A percentile compares a stretch with the other conserved stretches of the same genome.
Conservation (phyloP, 2,888 invertebrate species). For the Conistra vaccinii region DNA sequence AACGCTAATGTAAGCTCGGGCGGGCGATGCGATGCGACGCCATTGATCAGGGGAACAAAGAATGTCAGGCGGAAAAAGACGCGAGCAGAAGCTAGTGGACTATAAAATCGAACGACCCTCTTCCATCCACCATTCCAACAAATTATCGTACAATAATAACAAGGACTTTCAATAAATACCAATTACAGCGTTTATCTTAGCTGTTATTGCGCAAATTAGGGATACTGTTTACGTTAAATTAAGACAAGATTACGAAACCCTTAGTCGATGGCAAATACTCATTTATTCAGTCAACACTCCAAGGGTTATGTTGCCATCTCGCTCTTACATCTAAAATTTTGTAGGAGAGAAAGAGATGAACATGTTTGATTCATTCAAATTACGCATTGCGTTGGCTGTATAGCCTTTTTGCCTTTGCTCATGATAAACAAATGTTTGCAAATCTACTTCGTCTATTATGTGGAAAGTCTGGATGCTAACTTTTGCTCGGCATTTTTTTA, state of each 20-base stretch:
- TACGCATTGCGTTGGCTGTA: constrained; percentile 56
- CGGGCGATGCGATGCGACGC: no score
- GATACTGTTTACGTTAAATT: constrained; percentile 66
- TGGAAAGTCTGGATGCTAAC: constrained; percentile 13
- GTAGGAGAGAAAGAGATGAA: constrained; percentile 38
- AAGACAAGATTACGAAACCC: constrained; percentile 63
- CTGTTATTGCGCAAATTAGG: constrained; percentile 53
- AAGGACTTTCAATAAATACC: constrained; percentile 28
- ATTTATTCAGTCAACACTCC: constrained; percentile 37
- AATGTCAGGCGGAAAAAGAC: no score
- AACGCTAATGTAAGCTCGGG: no score
- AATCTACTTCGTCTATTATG: constrained; percentile 36
- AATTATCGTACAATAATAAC: background rate
- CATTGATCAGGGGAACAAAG: no score
- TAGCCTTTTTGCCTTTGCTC: constrained; percentile 45
- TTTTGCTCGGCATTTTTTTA: background rate
- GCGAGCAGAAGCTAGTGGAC: background rate
- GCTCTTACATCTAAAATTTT: background rate
- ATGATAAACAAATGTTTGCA: constrained; percentile 47
- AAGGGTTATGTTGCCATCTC: constrained; percentile 24
- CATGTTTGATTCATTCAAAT: constrained; percentile 32
- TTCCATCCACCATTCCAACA: background rate
- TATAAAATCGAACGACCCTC: background rate
- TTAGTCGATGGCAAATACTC: constrained; percentile 47
- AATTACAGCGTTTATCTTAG: constrained; percentile 57